These are phyloP conservation scores for Heliocidaris tuberculata DNA, from an alignment of 35 echinoderm and acorn worm species.

Conservation along the genomic window DNA sequence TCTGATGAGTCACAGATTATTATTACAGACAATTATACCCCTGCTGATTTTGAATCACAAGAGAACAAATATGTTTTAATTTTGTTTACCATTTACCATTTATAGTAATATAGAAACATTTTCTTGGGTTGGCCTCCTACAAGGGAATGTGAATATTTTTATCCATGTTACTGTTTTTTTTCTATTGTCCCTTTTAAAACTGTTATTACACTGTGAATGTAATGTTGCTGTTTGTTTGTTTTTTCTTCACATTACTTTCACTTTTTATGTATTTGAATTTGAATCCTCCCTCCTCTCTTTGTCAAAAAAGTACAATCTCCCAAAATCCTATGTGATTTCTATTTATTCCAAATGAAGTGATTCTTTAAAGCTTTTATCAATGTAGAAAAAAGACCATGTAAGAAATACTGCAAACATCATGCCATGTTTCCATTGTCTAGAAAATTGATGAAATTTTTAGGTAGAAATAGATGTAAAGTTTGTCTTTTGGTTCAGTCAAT, in stretches of 20 bases:
- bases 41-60: neutral
- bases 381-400: neutral
- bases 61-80: neutral
- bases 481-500: neutral
- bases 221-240: no score
- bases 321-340: neutral
- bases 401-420: neutral
- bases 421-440: neutral
- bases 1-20: no score
- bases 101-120: no score
- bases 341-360: no score
- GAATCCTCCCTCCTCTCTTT: neutral
- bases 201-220: no score
- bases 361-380: neutral
- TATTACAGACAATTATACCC: neutral
- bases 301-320: neutral
- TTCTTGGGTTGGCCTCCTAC: no score
- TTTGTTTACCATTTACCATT: no score
- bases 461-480: neutral
- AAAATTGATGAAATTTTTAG: neutral
- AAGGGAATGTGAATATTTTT: no score
- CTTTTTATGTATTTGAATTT: neutral
- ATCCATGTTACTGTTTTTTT: no score
- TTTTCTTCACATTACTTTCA: no score
- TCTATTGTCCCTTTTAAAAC: no score